Evolutionary conservation across 2,888 invertebrate species (phyloP).

Genomic region (Luperina testacea): DNA sequence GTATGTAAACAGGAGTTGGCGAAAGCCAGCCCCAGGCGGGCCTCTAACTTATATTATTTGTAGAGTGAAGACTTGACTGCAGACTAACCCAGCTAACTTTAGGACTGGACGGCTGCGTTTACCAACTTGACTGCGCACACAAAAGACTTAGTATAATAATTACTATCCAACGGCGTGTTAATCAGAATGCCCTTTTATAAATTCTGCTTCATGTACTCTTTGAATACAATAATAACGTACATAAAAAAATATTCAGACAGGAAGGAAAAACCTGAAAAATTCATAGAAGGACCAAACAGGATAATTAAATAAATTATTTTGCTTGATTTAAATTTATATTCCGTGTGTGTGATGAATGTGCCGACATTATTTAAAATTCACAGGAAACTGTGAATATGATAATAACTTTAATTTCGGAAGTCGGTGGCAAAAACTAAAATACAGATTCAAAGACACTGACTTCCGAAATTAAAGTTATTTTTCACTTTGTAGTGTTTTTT

Average conservation of each 20-base stretch:
- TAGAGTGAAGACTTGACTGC: conserved; percentile 75
- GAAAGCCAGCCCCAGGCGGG: conserved; percentile 75
- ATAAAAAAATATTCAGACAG: not conserved
- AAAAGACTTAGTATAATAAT: conserved; percentile 46
- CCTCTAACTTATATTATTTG: conserved; percentile 80
- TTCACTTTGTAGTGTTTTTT: too few relatives aligned
- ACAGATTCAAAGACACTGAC: too few relatives aligned
- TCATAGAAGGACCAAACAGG: not conserved
- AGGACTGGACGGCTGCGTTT: conserved; percentile 68
- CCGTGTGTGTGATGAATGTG: too few relatives aligned
- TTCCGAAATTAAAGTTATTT: too few relatives aligned
- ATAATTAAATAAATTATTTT: not conserved
- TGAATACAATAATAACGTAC: not conserved
- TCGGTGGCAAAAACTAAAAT: too few relatives aligned
- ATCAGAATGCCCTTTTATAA: conserved; percentile 2
- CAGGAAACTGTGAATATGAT: not conserved
- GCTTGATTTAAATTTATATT: not conserved
- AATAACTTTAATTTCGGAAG: too few relatives aligned
- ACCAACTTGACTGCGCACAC: conserved; percentile 52
- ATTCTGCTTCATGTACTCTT: not conserved
- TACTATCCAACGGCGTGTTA: conserved; percentile 14
- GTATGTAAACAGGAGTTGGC: conserved; percentile 79
- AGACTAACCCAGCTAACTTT: conserved; percentile 78
- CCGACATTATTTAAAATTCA: not conserved
- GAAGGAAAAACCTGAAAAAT: too few relatives aligned